Evolutionary conservation across 2,888 invertebrate species (phyloP).

Genomic region (Heliconius charithonia): DNA sequence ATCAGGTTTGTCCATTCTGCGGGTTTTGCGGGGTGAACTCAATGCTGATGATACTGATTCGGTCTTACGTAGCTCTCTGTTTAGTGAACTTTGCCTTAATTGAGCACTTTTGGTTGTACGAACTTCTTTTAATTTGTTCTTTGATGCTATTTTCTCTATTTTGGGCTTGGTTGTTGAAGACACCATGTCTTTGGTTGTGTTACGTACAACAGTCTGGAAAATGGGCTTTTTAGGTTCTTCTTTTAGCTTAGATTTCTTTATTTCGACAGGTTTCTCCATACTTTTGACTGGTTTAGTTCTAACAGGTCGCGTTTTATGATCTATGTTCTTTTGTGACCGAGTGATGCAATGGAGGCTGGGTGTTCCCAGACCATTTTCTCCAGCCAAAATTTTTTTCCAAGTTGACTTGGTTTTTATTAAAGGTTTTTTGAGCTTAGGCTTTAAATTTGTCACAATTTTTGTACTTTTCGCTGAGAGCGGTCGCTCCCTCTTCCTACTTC

Average conservation of each 20-base stretch:
- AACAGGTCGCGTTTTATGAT: constrained; percentile 67
- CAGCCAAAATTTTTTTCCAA: constrained; percentile 71
- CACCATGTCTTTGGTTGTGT: constrained; percentile 65
- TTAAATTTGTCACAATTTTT: constrained; percentile 63
- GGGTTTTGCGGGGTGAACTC: constrained; percentile 76
- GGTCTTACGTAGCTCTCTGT: constrained; percentile 68
- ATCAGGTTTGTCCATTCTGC: constrained; percentile 76
- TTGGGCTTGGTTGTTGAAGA: constrained; percentile 64
- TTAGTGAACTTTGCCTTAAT: constrained; percentile 74
- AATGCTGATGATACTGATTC: constrained; percentile 70
- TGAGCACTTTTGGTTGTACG: constrained; percentile 70
- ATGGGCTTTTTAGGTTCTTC: constrained; percentile 74
- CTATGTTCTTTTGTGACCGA: constrained; percentile 63
- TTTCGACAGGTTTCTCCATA: constrained; percentile 72
- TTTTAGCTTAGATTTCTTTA: constrained; percentile 66
- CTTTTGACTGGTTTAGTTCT: constrained; percentile 66
- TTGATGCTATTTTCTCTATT: constrained; percentile 66
- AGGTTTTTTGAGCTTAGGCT: constrained; percentile 60
- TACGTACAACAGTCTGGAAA: constrained; percentile 77
- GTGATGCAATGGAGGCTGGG: constrained; percentile 65
- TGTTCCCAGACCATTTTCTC: constrained; percentile 66
- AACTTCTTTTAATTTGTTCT: constrained; percentile 64
- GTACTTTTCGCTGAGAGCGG: constrained; percentile 74
- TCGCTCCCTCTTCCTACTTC: constrained; percentile 86
- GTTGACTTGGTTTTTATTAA: constrained; percentile 59